phyloP scores from a whole-genome alignment of 1,140 invertebrate genomes.

The Solenopsis invicta region DNA sequence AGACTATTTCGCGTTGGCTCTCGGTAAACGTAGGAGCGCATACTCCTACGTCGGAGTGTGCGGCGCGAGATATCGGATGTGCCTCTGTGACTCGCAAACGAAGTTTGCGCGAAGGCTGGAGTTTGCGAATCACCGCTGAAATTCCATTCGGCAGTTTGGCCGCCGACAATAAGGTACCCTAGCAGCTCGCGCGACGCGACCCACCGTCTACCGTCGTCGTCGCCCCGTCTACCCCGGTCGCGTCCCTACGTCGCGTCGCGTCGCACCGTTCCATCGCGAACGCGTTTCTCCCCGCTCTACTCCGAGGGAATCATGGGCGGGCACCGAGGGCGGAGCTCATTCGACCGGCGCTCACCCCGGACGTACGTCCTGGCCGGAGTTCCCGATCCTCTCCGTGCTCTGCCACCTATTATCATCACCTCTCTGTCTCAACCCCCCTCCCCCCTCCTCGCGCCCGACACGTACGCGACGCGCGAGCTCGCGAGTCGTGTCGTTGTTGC shows the following conservation, averaged over 20 bases:
- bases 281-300: not conserved
- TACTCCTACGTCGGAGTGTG: constrained; percentile 1
- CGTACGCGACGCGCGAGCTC: not conserved
- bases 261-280: not conserved
- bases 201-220: not conserved
- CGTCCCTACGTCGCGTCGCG: not conserved
- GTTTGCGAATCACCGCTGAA: constrained; percentile 71
- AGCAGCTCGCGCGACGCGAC: constrained; percentile 18
- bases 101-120: constrained; percentile 61
- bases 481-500: not conserved
- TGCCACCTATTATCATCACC: constrained; percentile 50
- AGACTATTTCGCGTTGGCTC: not conserved
- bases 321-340: constrained; percentile 58
- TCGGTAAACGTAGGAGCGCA: constrained; percentile 5
- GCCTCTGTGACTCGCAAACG: constrained; percentile 49
- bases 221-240: constrained; percentile 9
- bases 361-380: not conserved
- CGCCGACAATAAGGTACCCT: constrained; percentile 37
- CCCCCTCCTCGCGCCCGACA: constrained; percentile 34
- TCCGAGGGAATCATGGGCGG: constrained; percentile 59
- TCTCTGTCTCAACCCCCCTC: constrained; percentile 38
- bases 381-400: constrained; percentile 24
- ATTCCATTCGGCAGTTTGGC: constrained; percentile 73
- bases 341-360: constrained; percentile 22
- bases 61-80: constrained; percentile 37